Base-by-base conservation (phyloP, 2,888 invertebrate genomes). In the Ariolimax columbianus region DNA sequence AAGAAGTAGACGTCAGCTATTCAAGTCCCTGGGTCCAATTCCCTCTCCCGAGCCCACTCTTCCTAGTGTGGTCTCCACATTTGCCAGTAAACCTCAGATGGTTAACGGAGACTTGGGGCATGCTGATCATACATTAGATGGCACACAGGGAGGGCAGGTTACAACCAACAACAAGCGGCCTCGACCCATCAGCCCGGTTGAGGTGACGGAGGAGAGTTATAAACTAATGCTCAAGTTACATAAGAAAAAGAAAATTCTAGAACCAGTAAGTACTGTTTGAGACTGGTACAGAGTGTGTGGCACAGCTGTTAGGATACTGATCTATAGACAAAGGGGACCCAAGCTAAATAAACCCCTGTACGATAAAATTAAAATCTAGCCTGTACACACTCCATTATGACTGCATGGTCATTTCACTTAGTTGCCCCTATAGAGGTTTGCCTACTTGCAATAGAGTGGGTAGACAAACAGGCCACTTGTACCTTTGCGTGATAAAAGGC, bases 41-140 rank as follows among this genome's bases (percentile, higher is more conserved):
- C 92, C 92, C 0, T 92, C 92, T n/a, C 92, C 92, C 26, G 92
- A 92, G 75, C 92, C 91, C 26, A 91, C 91, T 4, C 87, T 89
- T 30, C 91, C 92, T 6, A 90, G 90, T 86, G 92, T 92, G 7
- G 88, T 91, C 59, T 89, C 91, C 17, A 92, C 92, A 4, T 91
- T 90, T 78, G 89, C 91, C 63, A 87, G 89, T 72, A 91, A 89
- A 85, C 90, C 91, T 30, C 85, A 82, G 7, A 51, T 84, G 36
- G 81, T 87, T 26, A 91, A 91, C 88, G 91, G 91, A 17, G 91
- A 91, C 72, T 85, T 83, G 19, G 77, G 43, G 11, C 30, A 68
- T 38, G 26, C 17, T 33, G 43, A 73, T 68, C 81, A 77, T 59
- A 19, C 63, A 23, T 26, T 55, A 43, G 63, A n/a, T 33, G 66